Evolutionary conservation across 2,888 invertebrate species (phyloP), one percentile per base, ranked within the genome.

Genomic region (Morpho deidamia): DNA sequence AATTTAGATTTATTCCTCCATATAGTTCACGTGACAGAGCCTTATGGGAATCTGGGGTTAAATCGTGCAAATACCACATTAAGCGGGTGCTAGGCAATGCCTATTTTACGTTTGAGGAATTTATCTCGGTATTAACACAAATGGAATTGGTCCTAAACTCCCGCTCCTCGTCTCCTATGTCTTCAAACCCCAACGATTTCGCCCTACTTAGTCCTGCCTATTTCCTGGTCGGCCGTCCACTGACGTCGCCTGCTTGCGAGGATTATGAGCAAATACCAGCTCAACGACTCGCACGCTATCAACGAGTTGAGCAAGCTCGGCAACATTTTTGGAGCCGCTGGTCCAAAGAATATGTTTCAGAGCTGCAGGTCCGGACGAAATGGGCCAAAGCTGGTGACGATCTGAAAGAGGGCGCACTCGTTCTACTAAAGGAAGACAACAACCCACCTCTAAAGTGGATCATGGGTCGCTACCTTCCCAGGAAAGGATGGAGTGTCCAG

Each of bases 321-420:
- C 53, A 57, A 11, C 60, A 60, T 41, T 63, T 60, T 44, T 61
- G 61, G 63, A 11, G 40, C 12, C 44, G 61, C 3, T 61, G 63
- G 63, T 45, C 44, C n/a, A 56, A 52, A 2, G 60, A 63, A 33
- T 63, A 58, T 34, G 34, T 63, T 12, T 40, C 56, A 1, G 60
- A 61, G 14, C 44, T 59, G 11, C 63, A 62, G 38, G 32, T 50
- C 8, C 44, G 60, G 4, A 46, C 48, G 0, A 60, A 62, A 44
- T 58, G 58, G 59, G 11, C 39, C 39, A 39, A 39, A 8, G 11
- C 39, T 9, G 39, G 39, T 39, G 39, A 39, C 9, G 10, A 2
- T 1, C 5, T 39, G 11, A 9, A 8, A 11, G 39, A 39, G 11
- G 11, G 10, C 11, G 11, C 39, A n/a, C 39, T 39, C 7, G 39